Conservation (phyloP, 2,888 invertebrate species). For the Drosophila dives region DNA sequence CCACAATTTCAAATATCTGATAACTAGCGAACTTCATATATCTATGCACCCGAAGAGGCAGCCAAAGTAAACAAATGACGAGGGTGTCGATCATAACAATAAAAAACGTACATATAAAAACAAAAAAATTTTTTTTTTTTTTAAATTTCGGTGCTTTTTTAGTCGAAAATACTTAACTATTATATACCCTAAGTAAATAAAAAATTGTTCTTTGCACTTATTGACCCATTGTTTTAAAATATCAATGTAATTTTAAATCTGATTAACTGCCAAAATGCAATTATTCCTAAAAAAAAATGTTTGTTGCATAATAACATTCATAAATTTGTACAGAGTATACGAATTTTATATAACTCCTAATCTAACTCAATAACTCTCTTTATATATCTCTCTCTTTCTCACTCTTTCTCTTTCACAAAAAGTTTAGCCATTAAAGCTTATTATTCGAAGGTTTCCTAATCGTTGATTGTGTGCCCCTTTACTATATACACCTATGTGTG, state of each 20-base stretch:
- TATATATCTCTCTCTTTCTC: conserved; percentile 2
- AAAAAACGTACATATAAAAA: not conserved
- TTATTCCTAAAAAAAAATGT: too few species aligned
- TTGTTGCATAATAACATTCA: not conserved
- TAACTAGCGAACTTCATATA: conserved; percentile 38
- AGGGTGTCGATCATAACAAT: conserved; percentile 28
- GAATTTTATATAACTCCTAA: conserved; percentile 45
- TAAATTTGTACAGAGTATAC: conserved; percentile 2
- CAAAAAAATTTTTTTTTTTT: too few species aligned
- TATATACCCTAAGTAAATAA: not conserved
- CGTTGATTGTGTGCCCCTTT: conserved; percentile 14
- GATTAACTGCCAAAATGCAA: not conserved
- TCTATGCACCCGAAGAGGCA: conserved; percentile 39
- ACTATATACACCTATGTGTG: conserved; percentile 24
- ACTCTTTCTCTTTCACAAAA: not conserved
- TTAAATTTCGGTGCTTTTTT: too few species aligned
- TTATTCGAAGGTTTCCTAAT: conserved; percentile 38
- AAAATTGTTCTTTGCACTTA: not conserved
- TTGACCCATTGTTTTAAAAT: not conserved
- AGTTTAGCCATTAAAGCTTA: conserved; percentile 43
- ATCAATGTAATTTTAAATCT: not conserved
- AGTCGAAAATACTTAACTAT: not conserved
- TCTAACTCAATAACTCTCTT: not conserved
- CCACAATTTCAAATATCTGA: conserved; percentile 30
- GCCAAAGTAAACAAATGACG: conserved; percentile 54